Evolutionary conservation across 1,140 invertebrate species (phyloP), one percentile per base, ranked within the genome.

Genomic region (Bombus pascuorum): DNA sequence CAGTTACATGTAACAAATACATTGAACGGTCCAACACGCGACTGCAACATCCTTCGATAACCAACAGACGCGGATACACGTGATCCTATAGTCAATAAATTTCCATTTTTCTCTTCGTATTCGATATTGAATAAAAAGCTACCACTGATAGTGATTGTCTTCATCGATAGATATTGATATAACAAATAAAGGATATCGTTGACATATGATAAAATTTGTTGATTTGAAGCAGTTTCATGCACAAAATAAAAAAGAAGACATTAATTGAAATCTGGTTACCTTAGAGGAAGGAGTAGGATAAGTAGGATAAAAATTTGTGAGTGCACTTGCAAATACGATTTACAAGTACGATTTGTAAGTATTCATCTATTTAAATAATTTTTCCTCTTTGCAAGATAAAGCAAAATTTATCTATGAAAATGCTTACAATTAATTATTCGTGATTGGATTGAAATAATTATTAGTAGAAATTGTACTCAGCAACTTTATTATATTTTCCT

Each of bases 81-180:
- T 28, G n/a, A 77, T 77, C 28, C 75, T 37, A n/a, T 28, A 12
- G 39, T 68, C 62, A 44, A 68, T 68, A 68, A 79, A 79, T 79
- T 79, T 32, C n/a, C 10, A 66, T 79, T 66, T 37, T 79, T 47
- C 76, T 37, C 28, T 8, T 66, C 62, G n/a, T 44, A 12, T 66
- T 42, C 25, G 75, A 77, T 68, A 79, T 79, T 44, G 77, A 44
- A 68, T 79, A 34, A 66, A 77, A 77, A 62, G 15, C 37, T 39
- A 18, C 12, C 39, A 2, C 25, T 25, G 6, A 12, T 10, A 22
- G 22, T 62, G 37, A 77, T 37, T 62, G 37, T 77, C 57, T 22
- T 62, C 75, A 4, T 15, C 22, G 47, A 62, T 25, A n/a, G 3
- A 12, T 42, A 77, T 62, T n/a, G 57, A 42, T 39, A 62, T 4